These are phyloP conservation scores for Aquatica leii DNA, from an alignment of 2,888 invertebrate genomes.

Conservation along the genomic window DNA sequence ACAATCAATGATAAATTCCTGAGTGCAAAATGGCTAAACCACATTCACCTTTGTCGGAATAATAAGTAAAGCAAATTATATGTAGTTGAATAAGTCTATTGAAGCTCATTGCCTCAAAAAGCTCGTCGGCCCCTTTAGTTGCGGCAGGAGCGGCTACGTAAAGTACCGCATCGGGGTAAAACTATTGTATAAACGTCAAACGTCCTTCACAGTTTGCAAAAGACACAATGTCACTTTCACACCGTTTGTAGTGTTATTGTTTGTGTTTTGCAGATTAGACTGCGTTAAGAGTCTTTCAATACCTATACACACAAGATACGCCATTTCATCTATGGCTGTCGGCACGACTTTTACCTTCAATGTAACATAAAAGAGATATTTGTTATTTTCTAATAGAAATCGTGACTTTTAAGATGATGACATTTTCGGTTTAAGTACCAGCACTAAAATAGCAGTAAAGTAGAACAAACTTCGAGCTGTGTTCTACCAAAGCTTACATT, in stretches of 20 bases:
- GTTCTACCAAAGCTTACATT: neutral
- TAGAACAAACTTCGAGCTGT: neutral
- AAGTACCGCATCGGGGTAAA: slow-evolving; percentile 59
- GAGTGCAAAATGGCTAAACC: slow-evolving; percentile 30
- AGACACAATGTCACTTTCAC: slow-evolving; percentile 61
- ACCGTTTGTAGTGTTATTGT: slow-evolving; percentile 57
- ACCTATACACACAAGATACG: slow-evolving; percentile 26
- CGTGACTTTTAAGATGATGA: slow-evolving; percentile 1
- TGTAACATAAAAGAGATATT: slow-evolving; percentile 2
- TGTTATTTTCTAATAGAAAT: neutral
- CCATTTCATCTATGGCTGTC: slow-evolving; percentile 21
- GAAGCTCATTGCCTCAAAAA: slow-evolving; percentile 45
- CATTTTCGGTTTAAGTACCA: neutral
- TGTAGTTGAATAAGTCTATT: slow-evolving; percentile 56
- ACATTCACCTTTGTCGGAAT: slow-evolving; percentile 35
- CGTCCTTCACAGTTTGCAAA: slow-evolving; percentile 57
- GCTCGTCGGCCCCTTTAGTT: slow-evolving; percentile 48
- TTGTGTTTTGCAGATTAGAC: slow-evolving; percentile 57
- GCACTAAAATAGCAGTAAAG: neutral
- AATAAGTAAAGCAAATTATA: slow-evolving; percentile 55
- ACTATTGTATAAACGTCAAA: slow-evolving; percentile 56
- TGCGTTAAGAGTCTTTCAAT: slow-evolving; percentile 33
- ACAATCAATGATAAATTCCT: slow-evolving; percentile 2
- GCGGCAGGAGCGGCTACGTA: slow-evolving; percentile 49
- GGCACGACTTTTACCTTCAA: slow-evolving; percentile 26